Evolutionary conservation across 2,113 vertebrate genomes (phyloP).

Genomic region (Diadophis punctatus): DNA sequence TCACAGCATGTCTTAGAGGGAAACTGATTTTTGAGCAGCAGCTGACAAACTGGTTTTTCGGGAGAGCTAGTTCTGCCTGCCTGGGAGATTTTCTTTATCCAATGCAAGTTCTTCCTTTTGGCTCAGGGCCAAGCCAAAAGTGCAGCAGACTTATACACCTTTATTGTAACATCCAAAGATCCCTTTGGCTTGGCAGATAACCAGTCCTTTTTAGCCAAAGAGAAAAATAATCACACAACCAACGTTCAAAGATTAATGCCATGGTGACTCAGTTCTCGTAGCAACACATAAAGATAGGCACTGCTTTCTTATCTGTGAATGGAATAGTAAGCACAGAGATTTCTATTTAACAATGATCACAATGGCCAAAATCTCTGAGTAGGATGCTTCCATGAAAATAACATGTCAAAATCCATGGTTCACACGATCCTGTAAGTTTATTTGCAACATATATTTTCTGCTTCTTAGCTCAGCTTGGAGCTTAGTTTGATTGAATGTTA

Average conservation of each 20-base stretch:
- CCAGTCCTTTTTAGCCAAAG: neutral
- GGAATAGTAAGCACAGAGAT: neutral
- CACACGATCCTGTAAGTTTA: neutral
- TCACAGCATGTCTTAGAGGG: neutral
- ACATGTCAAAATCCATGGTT: neutral
- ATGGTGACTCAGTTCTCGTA: neutral
- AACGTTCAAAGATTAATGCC: neutral
- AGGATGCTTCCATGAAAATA: neutral
- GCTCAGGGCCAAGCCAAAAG: neutral
- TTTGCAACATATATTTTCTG: neutral
- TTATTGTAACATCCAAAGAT: neutral
- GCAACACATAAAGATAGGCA: neutral
- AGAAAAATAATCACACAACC: neutral
- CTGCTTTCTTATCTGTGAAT: neutral
- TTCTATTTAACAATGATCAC: neutral
- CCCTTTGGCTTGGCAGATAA: neutral
- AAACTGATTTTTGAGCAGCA: neutral
- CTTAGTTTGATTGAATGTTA: neutral
- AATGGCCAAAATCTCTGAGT: neutral
- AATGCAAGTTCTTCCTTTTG: slow-evolving; percentile 1
- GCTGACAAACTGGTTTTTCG: slow-evolving; percentile 25
- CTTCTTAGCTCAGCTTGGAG: neutral
- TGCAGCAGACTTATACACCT: neutral
- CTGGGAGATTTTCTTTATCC: neutral
- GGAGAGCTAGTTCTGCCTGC: neutral